Evolutionary conservation across 2,113 vertebrate genomes (phyloP).

Genomic region (Verasper variegatus): DNA sequence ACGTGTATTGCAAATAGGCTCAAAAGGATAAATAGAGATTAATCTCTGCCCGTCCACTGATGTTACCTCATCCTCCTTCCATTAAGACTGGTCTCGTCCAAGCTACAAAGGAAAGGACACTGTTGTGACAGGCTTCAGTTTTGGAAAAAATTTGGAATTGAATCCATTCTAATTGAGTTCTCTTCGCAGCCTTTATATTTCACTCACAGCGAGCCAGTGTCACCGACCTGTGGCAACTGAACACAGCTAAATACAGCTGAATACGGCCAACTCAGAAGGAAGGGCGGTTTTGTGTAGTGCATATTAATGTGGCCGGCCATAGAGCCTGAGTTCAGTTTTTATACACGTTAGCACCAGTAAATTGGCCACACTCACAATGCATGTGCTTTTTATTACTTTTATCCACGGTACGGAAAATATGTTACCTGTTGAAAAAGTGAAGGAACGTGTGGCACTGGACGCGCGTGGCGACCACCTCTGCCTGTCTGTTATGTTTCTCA

Average conservation of each 20-base stretch:
- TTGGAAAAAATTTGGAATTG: background rate
- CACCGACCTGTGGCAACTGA: slow-evolving; percentile 9
- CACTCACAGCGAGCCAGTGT: background rate
- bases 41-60: background rate
- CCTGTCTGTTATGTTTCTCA: too few relatives aligned
- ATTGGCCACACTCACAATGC: slow-evolving; percentile 39
- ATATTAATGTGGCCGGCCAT: slow-evolving; percentile 35
- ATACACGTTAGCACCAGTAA: slow-evolving; percentile 36
- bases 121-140: background rate
- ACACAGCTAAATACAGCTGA: slow-evolving; percentile 7
- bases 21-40: too few relatives aligned
- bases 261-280: slow-evolving; percentile 26
- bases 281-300: slow-evolving; percentile 37
- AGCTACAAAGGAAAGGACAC: background rate
- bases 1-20: too few relatives aligned
- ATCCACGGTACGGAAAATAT: slow-evolving; percentile 8
- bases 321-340: slow-evolving; percentile 28
- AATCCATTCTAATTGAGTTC: slow-evolving; percentile 6
- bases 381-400: slow-evolving; percentile 30
- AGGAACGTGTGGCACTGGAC: background rate
- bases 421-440: slow-evolving; percentile 18
- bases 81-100: background rate
- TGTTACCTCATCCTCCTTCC: background rate
- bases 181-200: slow-evolving; percentile 14
- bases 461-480: too few relatives aligned